Conservation (phyloP, 92 coral and sea anemone species). For the Phymanthus crucifer region DNA sequence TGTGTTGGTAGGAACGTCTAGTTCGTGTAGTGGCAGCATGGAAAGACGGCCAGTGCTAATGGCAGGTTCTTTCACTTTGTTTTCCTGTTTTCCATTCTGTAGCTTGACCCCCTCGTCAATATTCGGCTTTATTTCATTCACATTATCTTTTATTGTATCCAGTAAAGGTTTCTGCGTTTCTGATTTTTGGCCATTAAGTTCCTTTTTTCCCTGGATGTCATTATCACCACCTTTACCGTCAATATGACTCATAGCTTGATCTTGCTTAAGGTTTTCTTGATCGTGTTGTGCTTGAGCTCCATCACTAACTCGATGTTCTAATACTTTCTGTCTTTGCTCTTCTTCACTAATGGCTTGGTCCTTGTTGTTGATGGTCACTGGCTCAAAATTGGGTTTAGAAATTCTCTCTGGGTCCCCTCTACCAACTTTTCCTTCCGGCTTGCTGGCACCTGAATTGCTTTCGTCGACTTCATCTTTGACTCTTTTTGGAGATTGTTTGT, state of each 20-base stretch:
- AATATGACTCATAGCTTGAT: neutral
- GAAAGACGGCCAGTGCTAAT: neutral
- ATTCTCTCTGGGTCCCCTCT: neutral
- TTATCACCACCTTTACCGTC: neutral
- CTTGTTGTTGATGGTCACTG: neutral
- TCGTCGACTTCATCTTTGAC: neutral
- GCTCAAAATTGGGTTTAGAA: slow-evolving; percentile 25
- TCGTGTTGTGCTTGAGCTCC: neutral
- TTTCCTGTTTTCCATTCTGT: neutral
- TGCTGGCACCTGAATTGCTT: neutral
- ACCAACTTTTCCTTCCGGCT: slow-evolving; percentile 8
- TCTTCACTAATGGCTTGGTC: neutral
- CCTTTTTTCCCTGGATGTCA: neutral
- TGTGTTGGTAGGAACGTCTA: neutral
- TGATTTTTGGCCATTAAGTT: neutral
- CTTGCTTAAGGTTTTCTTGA: neutral
- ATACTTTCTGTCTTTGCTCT: neutral
- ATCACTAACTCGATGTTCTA: neutral
- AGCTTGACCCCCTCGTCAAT: neutral
- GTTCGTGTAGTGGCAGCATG: neutral
- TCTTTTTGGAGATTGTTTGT: neutral
- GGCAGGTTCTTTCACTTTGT: neutral
- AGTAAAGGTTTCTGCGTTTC: neutral
- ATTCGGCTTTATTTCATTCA: neutral
- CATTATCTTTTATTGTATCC: neutral